Percentiles rank a stretch among this genome's conserved stretches.
phyloP scores from a whole-genome alignment of 2,113 vertebrate species.

The Opisthocomus hoazin region DNA sequence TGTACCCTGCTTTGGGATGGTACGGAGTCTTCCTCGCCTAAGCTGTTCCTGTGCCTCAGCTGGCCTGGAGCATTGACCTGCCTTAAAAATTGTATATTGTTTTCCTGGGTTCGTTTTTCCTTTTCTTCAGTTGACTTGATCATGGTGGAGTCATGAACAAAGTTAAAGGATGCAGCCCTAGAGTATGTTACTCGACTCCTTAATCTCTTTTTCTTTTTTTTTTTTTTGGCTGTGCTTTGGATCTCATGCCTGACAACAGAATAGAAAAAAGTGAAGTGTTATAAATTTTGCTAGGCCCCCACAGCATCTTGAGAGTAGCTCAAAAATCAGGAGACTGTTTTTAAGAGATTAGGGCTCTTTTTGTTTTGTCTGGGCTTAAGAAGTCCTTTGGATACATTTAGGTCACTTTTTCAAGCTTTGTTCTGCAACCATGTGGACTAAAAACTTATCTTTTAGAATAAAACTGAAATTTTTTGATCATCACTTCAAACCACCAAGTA shows the following conservation, averaged over 20 bases:
- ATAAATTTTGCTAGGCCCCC: background rate
- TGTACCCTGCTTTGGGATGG: background rate
- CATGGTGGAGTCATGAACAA: fast-evolving
- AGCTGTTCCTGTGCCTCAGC: background rate
- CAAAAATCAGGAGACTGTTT: background rate
- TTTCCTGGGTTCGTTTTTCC: background rate
- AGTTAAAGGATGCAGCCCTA: background rate
- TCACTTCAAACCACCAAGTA: background rate
- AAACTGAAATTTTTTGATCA: background rate
- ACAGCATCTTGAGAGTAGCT: background rate
- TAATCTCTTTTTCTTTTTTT: background rate
- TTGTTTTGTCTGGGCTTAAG: background rate
- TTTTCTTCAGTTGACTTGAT: background rate
- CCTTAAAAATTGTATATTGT: background rate
- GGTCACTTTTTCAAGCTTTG: background rate
- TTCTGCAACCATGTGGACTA: background rate
- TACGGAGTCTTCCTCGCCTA: background rate
- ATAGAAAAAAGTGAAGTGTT: background rate
- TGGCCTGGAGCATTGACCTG: background rate
- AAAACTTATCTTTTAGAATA: background rate
- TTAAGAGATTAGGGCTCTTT: background rate
- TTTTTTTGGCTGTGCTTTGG: background rate
- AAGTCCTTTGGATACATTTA: background rate
- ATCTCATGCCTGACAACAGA: background rate
- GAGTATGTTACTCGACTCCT: background rate